Evolutionary conservation across 2,113 vertebrate genomes (phyloP).

Genomic region (Butastur rufipennis): DNA sequence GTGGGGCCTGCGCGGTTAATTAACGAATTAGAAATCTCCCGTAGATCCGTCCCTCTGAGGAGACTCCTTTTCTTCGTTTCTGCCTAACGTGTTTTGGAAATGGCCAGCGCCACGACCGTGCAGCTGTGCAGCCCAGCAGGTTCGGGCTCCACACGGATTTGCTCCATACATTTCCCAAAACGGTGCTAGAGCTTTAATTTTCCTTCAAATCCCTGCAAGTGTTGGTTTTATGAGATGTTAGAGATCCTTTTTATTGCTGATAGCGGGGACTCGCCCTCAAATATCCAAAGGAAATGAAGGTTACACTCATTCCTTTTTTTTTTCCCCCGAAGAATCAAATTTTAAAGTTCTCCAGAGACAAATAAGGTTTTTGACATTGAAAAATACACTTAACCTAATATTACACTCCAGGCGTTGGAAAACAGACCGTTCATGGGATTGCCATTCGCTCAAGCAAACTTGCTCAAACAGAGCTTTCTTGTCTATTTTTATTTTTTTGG

Average conservation of each 20-base stretch:
- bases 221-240: conserved; percentile 26
- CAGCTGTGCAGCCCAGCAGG: not conserved
- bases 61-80: not conserved
- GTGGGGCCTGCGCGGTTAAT: not conserved
- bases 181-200: not conserved
- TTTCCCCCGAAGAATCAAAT: not conserved
- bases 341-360: conserved; percentile 35
- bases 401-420: conserved; percentile 7
- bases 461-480: conserved; percentile 38
- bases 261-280: conserved; percentile 12
- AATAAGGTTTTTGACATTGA: conserved; percentile 49
- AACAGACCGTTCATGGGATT: conserved; percentile 10
- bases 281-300: conserved; percentile 41
- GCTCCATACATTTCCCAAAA: not conserved
- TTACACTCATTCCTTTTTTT: not conserved
- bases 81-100: not conserved
- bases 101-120: not conserved
- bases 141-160: not conserved
- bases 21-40: not conserved
- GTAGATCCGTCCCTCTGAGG: not conserved
- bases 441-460: conserved; percentile 7
- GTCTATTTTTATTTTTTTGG: conserved; percentile 23
- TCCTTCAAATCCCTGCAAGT: not conserved
- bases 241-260: conserved; percentile 25
- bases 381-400: conserved; percentile 38